phyloP scores from a whole-genome alignment of 2,888 invertebrate genomes.

The Cerceris ruficornis region DNA sequence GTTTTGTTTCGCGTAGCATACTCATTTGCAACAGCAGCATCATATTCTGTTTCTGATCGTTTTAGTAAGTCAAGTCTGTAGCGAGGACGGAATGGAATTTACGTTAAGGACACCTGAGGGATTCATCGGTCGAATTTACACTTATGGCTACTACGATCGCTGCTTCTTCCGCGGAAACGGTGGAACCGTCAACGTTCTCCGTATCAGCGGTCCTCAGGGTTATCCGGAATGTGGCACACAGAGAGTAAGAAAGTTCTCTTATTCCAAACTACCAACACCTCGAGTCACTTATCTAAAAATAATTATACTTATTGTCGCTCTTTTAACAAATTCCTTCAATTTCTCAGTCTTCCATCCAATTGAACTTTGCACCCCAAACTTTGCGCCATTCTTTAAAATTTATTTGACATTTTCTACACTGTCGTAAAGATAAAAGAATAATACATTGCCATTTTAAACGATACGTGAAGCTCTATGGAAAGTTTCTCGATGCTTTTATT shows the following conservation, averaged over 20 bases:
- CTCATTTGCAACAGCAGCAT: not conserved
- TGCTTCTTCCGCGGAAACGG: slow-evolving; percentile 96
- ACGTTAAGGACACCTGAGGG: slow-evolving; percentile 94
- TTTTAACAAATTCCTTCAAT: too few species aligned
- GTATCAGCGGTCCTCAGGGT: slow-evolving; percentile 95
- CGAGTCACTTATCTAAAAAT: not conserved
- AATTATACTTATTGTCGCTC: not conserved
- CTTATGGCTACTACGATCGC: slow-evolving; percentile 94
- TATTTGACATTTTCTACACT: too few species aligned
- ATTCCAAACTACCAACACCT: not conserved
- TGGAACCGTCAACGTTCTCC: slow-evolving; percentile 90
- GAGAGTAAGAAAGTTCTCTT: slow-evolving; percentile 83
- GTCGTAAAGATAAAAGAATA: not conserved
- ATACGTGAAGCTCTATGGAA: not conserved
- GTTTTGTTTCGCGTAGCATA: not conserved
- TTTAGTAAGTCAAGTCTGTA: slow-evolving; percentile 94
- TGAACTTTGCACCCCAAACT: too few species aligned
- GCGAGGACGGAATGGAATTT: slow-evolving; percentile 97
- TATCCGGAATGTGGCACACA: slow-evolving; percentile 97
- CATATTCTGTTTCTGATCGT: slow-evolving; percentile 59
- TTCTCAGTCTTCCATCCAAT: too few species aligned
- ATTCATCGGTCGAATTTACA: slow-evolving; percentile 94
- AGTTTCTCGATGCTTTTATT: too few species aligned
- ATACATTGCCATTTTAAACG: not conserved
- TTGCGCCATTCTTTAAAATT: too few species aligned